Base-by-base conservation (phyloP, 2,888 invertebrate genomes). In the Cataglyphis altisquamis region DNA sequence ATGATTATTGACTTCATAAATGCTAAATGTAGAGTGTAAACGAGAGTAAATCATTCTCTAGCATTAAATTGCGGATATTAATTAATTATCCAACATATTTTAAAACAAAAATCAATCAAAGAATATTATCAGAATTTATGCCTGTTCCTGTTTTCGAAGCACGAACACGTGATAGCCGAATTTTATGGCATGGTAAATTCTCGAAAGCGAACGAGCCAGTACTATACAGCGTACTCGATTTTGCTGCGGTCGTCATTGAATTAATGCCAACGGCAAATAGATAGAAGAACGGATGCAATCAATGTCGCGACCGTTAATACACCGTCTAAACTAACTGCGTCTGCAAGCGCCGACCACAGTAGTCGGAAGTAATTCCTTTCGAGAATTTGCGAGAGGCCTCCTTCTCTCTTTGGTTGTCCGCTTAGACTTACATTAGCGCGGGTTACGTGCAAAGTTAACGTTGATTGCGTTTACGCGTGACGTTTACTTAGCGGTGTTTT, bases 231-330 rank as follows among this genome's bases (percentile, higher is more conserved):
- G 63, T 41, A 52, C 63, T 75, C 63, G 75, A 81, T 81, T 81
- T 81, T 75, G 48, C 75, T 81, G 63, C 75, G 74, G 63, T 74
- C 52, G 78, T 80, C 78, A 80, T 80, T 80, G 78, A 80, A 80
- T 81, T 81, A 74, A 73, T 73, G 81, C 81, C 81, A 75, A 41
- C 70, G 29, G 63, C 81, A 74, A 75, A 75, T 81, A 81, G 74
- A 74, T 64, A 74, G 82, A 86, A 82, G 82, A 85, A 85, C 52
- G 72, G 72, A 78, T 41, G 57, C 72, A 84, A 85, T 85, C 77
- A 84, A 36, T 74, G 68, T 72, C 41, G 64, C 57, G 57, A 63
- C 60, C 83, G 57, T 72, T 85, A 62, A 82, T 74, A 74, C 73
- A 80, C 36, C 73, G 60, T 72, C 78, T 73, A 73, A 81, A 48